phyloP scores from a whole-genome alignment of 2,888 invertebrate species.

The Agrotis puta region DNA sequence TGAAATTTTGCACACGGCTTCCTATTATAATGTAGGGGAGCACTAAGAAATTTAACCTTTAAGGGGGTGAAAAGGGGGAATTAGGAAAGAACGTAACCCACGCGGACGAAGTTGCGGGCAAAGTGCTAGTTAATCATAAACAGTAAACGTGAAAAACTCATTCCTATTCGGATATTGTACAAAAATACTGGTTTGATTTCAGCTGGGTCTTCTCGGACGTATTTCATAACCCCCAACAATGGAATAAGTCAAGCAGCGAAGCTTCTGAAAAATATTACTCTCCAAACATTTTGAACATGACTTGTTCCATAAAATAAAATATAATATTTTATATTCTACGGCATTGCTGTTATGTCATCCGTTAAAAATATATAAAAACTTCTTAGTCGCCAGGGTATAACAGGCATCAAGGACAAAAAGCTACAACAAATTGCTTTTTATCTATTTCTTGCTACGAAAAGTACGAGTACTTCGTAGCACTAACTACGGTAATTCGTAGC shows the following conservation, averaged over 20 bases:
- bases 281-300: slow-evolving; percentile 21
- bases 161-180: slow-evolving; percentile 37
- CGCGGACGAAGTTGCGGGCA: too few relatives aligned
- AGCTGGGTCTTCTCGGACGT: slow-evolving; percentile 22
- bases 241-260: slow-evolving; percentile 43
- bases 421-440: slow-evolving; percentile 5
- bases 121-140: slow-evolving; percentile 2
- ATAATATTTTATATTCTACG: slow-evolving; percentile 7
- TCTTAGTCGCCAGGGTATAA: not conserved
- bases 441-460: slow-evolving; percentile 30
- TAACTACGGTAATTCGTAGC: slow-evolving; percentile 43
- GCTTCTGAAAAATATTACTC: slow-evolving; percentile 43
- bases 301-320: slow-evolving; percentile 8
- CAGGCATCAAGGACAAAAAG: slow-evolving; percentile 28
- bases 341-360: slow-evolving; percentile 15
- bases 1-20: too few relatives aligned
- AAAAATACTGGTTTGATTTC: slow-evolving; percentile 36
- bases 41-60: too few relatives aligned
- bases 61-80: too few relatives aligned
- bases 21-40: too few relatives aligned
- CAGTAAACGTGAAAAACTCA: slow-evolving; percentile 19
- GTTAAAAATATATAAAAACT: slow-evolving; percentile 10
- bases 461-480: slow-evolving; percentile 44
- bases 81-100: too few relatives aligned
- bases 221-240: slow-evolving; percentile 53